Evolutionary conservation across 2,797 vertebrate genomes (phyloP), one percentile per base, ranked within the genome.

Genomic region (Furcifer pardalis): DNA sequence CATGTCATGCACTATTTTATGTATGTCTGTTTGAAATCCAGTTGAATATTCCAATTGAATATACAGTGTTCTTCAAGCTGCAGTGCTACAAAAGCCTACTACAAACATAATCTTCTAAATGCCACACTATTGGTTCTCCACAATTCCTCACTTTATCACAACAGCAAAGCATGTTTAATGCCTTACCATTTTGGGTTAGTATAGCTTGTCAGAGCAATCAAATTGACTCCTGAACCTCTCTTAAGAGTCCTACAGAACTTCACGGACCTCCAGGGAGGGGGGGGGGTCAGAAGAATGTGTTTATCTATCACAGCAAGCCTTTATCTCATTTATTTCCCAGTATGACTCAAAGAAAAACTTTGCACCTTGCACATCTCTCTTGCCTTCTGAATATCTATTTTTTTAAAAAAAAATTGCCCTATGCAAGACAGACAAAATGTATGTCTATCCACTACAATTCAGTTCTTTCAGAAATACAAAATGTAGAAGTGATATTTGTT

Each of bases 1-100:
- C 40, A 81, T 65, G 91, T 88, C 88, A 90, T 89, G 87, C 86
- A 82, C 77, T 87, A 92, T 84, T 93, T 91, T 91, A 80, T 80
- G 91, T 90, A 63, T 83, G 86, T 84, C 60, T 86, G 69, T 79
- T 17, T 0, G 84, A 75, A 89, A 90, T 88, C 89, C 75, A 75
- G 42, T 72, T 74, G 79, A 84, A 37, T 76, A 19, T n/a, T n/a
- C n/a, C n/a, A n/a, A 88, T 65, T 75, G 60, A 15, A 88, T 35
- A 40, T 49, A 37, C 17, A 37, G 87, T 63, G 65, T 80, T 76
- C 69, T 79, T 40, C 72, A 69, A 88, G 32, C 68, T 86, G 72
- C 60, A 46, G 59, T 83, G 30, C 32, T 62, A 40, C 52, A 84
- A 82, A 77, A 73, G 87, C 74, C 56, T 82, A 4, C 52, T 85